Evolutionary conservation across 2,113 vertebrate genomes (phyloP).

Genomic region (Centrocercus urophasianus): DNA sequence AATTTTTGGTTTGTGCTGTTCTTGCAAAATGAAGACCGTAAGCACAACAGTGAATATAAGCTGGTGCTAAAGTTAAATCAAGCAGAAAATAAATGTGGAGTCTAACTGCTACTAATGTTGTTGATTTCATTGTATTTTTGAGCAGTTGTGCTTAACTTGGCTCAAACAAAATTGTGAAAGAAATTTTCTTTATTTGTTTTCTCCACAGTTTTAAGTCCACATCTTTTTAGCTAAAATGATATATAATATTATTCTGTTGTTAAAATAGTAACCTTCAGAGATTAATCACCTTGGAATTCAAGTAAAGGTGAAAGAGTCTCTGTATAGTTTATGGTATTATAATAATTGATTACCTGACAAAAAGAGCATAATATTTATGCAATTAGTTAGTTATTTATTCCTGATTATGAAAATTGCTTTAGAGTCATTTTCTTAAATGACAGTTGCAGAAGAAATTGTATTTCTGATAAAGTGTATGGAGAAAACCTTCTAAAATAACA

Average conservation of each 20-base stretch:
- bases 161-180: neutral
- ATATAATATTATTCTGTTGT: neutral
- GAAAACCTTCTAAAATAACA: neutral
- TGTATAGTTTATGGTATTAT: neutral
- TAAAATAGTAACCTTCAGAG: neutral
- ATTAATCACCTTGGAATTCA: slow-evolving; percentile 1
- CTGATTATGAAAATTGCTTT: neutral
- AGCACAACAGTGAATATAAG: neutral
- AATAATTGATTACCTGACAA: neutral
- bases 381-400: neutral
- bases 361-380: neutral
- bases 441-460: neutral
- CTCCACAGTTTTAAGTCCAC: neutral
- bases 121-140: neutral
- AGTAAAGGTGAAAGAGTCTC: neutral
- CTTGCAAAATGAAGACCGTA: neutral
- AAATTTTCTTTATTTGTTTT: neutral
- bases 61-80: neutral
- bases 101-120: neutral
- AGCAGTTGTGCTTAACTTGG: neutral
- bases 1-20: neutral
- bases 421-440: neutral
- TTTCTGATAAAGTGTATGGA: neutral
- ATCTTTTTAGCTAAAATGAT: neutral
- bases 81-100: neutral